Evolutionary conservation across 2,888 invertebrate species (phyloP).

Genomic region (Catocala nupta): DNA sequence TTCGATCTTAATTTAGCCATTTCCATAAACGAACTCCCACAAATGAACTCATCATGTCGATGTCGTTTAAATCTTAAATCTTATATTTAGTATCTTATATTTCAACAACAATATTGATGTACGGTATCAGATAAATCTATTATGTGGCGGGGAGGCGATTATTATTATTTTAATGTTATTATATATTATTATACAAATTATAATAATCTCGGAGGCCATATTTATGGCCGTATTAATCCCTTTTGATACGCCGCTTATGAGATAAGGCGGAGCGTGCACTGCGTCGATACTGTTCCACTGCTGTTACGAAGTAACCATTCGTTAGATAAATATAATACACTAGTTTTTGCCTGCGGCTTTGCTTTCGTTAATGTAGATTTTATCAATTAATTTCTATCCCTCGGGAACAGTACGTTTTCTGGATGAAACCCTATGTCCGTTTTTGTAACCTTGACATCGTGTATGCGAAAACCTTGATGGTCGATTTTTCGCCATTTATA

Average conservation of each 20-base stretch:
- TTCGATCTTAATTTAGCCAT: constrained; percentile 12
- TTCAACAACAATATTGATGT: constrained; percentile 57
- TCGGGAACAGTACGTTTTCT: no score
- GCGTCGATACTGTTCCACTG: constrained; percentile 4
- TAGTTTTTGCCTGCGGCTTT: no score
- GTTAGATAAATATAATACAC: no score
- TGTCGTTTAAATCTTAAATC: background rate
- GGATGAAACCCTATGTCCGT: no score
- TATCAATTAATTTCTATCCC: no score
- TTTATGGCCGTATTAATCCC: constrained; percentile 81
- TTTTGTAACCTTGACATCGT: no score
- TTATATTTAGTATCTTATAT: background rate
- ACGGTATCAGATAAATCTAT: constrained; percentile 80
- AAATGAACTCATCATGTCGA: constrained; percentile 17
- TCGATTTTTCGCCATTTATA: no score
- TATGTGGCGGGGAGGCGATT: constrained; percentile 70
- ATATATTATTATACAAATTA: constrained; percentile 85
- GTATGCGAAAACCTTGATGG: no score
- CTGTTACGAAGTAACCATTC: no score
- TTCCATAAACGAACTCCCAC: constrained; percentile 8
- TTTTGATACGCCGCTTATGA: constrained; percentile 82
- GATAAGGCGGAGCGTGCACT: constrained; percentile 46
- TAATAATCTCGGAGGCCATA: constrained; percentile 82
- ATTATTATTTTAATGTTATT: constrained; percentile 85
- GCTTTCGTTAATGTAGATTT: no score